Conservation (phyloP, 2,888 invertebrate species). For the Oligia fasciuncula region DNA sequence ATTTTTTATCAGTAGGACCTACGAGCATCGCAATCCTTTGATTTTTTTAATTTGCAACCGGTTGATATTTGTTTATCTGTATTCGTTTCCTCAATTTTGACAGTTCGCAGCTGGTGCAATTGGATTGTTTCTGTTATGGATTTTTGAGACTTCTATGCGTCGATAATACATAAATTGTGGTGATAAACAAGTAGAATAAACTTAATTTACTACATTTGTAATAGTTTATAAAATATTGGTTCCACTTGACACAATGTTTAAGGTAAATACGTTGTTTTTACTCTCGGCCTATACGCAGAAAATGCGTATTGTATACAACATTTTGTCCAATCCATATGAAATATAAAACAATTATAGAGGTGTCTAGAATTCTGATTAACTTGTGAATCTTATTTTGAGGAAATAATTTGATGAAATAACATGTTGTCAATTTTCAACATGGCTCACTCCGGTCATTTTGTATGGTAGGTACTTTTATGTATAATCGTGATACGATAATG, state of each 20-base stretch:
- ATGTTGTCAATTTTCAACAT: constrained; percentile 84
- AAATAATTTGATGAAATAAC: constrained; percentile 65
- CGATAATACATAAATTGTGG: constrained; percentile 62
- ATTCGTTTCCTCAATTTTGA: constrained; percentile 74
- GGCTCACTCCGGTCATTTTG: constrained; percentile 78
- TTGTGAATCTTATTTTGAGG: constrained; percentile 43
- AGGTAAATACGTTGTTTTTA: constrained; percentile 73
- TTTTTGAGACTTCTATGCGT: constrained; percentile 74
- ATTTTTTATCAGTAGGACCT: neutral
- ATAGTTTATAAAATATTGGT: constrained; percentile 39
- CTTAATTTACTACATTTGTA: constrained; percentile 52
- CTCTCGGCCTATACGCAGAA: constrained; percentile 53
- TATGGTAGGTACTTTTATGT: constrained; percentile 69
- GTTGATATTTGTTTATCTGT: constrained; percentile 62
- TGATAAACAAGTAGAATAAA: constrained; percentile 51
- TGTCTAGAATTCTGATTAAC: constrained; percentile 30
- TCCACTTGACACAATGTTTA: constrained; percentile 73
- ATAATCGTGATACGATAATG: constrained; percentile 64
- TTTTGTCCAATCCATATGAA: constrained; percentile 50
- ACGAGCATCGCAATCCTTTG: constrained; percentile 24
- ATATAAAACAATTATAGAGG: constrained; percentile 35
- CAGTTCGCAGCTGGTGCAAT: constrained; percentile 87
- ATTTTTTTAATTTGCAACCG: constrained; percentile 64
- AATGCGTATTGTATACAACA: constrained; percentile 62
- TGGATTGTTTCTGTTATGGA: constrained; percentile 80